Evolutionary conservation across 1,140 invertebrate species (phyloP).

Genomic region (Saccostrea cuccullata): DNA sequence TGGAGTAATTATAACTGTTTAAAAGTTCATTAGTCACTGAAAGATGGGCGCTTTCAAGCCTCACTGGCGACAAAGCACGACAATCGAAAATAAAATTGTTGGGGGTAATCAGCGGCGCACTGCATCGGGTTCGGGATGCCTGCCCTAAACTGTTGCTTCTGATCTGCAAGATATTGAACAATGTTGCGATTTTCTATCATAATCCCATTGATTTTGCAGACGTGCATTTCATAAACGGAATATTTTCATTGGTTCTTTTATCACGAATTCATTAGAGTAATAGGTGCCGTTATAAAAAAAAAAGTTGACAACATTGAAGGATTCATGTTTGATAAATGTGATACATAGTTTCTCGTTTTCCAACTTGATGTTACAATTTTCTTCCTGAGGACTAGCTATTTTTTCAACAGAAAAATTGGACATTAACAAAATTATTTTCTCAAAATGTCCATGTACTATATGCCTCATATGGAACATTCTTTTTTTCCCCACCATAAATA

Average conservation of each 20-base stretch:
- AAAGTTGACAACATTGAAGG: conserved; percentile 31
- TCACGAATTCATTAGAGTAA: conserved; percentile 20
- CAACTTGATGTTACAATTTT: background rate
- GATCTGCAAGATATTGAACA: conserved; percentile 32
- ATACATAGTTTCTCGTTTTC: background rate
- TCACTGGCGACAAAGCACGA: conserved; percentile 10
- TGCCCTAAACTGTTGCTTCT: conserved; percentile 8
- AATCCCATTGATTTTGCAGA: conserved; percentile 37
- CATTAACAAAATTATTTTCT: background rate
- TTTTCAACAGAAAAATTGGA: background rate
- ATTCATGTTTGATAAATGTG: conserved; percentile 28
- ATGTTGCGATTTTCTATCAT: conserved; percentile 25
- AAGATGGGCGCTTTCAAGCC: conserved; percentile 36
- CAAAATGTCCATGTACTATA: conserved; percentile 46
- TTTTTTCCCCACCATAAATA: conserved; percentile 45
- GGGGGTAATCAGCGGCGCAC: background rate
- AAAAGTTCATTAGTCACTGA: conserved; percentile 37
- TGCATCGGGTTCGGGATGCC: conserved; percentile 33
- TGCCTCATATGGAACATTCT: conserved; percentile 42
- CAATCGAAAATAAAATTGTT: conserved; percentile 39
- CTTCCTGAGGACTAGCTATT: background rate
- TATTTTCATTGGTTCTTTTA: conserved; percentile 25
- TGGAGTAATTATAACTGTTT: conserved; percentile 42
- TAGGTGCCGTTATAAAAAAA: conserved; percentile 35
- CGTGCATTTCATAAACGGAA: conserved; percentile 18